Base-by-base conservation (phyloP, 2,888 invertebrate species). In the Agapostemon virescens region DNA sequence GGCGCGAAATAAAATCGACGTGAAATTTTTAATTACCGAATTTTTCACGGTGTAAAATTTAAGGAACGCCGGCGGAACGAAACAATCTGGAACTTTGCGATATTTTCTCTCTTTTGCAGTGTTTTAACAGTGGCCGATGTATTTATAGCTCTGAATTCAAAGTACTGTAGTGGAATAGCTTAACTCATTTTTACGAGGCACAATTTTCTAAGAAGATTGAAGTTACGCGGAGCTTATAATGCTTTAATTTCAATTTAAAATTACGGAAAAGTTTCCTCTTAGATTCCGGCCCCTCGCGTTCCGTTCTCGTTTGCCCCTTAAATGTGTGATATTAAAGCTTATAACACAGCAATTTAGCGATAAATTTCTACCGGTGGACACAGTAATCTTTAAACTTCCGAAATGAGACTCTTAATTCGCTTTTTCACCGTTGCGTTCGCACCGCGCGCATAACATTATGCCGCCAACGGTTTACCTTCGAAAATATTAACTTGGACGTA, bases 201-300 rank as follows among this genome's bases (percentile, higher is more conserved):
- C n/a, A 36, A 55, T 52, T 55, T 17, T 52, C 36, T n/a, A 49
- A 36, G 49, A 45, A 68, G 33, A n/a, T n/a, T 36, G 33, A 30
- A 49, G 30, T 45, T 45, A 30, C 45, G 30, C 42, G 20, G 1
- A 36, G 49, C 69, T 33, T 61, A 17, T 61, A 61, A 45, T 42
- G 33, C 23, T 17, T 45, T 11, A 23, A 63, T 36, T 63, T 71
- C 17, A 42, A 71, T 71, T 71, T 45, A 71, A 71, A 71, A 63
- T 63, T 63, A 42, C 42, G 63, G 30, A 6, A 23, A 63, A 33
- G 45, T 61, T 71, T 7, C 42, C 42, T 23, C 23, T 17, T 49
- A 42, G 26, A 42, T 42, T 11, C 33, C 3, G 7, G 68, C 36
- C 36, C 33, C 33, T 49, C n/a, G 33, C 33, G 33, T 33, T 49